A percentile compares a stretch with the other conserved stretches of the same genome.
These are phyloP conservation scores for Drosophila truncata DNA, from an alignment of 1,140 invertebrate species.

Conservation along the genomic window DNA sequence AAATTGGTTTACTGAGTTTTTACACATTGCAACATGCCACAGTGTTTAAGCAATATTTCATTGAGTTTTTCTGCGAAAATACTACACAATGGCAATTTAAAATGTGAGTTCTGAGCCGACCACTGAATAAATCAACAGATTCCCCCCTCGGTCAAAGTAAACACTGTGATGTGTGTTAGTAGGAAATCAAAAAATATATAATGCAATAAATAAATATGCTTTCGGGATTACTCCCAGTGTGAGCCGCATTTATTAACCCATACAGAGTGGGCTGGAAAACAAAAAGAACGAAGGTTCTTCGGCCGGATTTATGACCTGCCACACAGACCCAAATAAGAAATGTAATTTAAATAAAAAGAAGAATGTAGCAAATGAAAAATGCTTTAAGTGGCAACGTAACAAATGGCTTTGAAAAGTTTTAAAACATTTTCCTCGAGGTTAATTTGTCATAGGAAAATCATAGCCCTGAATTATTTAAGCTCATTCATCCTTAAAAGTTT, in stretches of 20 bases:
- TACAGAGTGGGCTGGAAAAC: neutral
- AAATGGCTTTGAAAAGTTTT: slow-evolving; percentile 5
- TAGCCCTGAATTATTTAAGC: neutral
- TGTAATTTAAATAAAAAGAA: slow-evolving; percentile 14
- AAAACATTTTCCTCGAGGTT: slow-evolving; percentile 5
- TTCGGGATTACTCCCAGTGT: neutral
- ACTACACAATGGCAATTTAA: slow-evolving; percentile 7
- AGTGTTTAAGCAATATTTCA: slow-evolving; percentile 10
- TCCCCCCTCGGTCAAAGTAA: slow-evolving; percentile 4
- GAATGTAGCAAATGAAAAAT: slow-evolving; percentile 4
- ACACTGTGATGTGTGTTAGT: slow-evolving; percentile 5
- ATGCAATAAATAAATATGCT: slow-evolving; percentile 21
- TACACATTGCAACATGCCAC: neutral
- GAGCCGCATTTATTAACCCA: slow-evolving; percentile 8
- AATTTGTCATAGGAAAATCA: slow-evolving; percentile 32
- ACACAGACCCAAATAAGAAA: slow-evolving; percentile 10
- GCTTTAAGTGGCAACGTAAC: slow-evolving; percentile 8
- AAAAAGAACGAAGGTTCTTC: slow-evolving; percentile 5
- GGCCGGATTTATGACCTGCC: slow-evolving; percentile 27
- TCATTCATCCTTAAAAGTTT: slow-evolving; percentile 15
- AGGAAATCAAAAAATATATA: slow-evolving; percentile 19
- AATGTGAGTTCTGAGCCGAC: neutral
- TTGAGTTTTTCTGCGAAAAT: neutral
- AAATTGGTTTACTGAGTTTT: slow-evolving; percentile 1
- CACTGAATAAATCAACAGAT: slow-evolving; percentile 17